Evolutionary conservation across 64 coral and sea anemone genomes (phyloP).

Genomic region (Stichodactyla helianthus): DNA sequence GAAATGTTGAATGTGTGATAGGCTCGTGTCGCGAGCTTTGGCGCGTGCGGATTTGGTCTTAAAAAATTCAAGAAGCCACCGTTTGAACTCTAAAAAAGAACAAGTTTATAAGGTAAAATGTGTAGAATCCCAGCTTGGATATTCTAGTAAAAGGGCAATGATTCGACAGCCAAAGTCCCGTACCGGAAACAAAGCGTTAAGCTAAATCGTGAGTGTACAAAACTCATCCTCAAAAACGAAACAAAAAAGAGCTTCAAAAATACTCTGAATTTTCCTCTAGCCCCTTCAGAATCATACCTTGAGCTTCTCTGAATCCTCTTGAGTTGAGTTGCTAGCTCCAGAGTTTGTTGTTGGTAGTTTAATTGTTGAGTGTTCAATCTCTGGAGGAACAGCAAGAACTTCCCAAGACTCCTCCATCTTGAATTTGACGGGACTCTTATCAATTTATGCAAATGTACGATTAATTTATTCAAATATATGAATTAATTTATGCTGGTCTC

Average conservation of each 20-base stretch:
- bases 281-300: slow-evolving; percentile 14
- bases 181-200: neutral
- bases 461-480: neutral
- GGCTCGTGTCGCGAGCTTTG: neutral
- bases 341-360: slow-evolving; percentile 13
- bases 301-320: slow-evolving; percentile 26
- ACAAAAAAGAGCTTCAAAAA: neutral
- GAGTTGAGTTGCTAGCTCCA: neutral
- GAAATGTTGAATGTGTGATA: neutral
- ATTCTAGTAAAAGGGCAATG: neutral
- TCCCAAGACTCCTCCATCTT: slow-evolving; percentile 96
- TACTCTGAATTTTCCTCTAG: neutral
- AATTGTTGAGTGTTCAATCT: slow-evolving; percentile 67
- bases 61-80: too few relatives aligned
- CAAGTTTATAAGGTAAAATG: neutral
- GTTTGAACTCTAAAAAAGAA: neutral
- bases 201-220: neutral
- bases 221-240: neutral
- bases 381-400: slow-evolving; percentile 52
- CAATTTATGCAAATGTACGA: neutral
- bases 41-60: too few relatives aligned
- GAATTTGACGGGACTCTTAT: neutral
- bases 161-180: neutral
- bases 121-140: neutral
- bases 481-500: neutral